A percentile compares a stretch with the other conserved stretches of the same genome.
Evolutionary conservation across 2,797 vertebrate species (phyloP).

Genomic region (Scomberomorus guttatus): DNA sequence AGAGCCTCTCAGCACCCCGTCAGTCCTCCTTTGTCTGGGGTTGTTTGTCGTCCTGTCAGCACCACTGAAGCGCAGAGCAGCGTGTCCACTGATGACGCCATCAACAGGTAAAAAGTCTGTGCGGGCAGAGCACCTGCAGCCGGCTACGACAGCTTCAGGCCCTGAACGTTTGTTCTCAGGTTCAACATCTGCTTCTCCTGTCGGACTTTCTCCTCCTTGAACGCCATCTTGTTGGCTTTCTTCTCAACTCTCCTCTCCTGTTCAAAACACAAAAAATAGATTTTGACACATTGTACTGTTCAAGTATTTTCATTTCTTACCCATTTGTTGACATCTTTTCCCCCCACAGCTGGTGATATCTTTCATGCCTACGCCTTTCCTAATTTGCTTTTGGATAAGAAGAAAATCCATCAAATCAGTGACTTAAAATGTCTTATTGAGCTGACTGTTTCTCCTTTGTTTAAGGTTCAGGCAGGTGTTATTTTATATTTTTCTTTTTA

Average conservation of each 20-base stretch:
- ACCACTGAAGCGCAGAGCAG: not conserved
- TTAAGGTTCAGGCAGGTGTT: too few relatives aligned
- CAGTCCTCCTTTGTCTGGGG: not conserved
- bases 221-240: constrained; percentile 93
- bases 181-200: constrained; percentile 94
- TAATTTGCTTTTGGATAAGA: not conserved
- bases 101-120: constrained; percentile 7
- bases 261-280: not conserved
- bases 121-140: rapidly evolving
- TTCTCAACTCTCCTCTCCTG: constrained; percentile 95
- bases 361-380: not conserved
- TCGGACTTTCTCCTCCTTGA: constrained; percentile 92
- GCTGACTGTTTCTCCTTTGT: too few relatives aligned
- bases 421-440: too few relatives aligned
- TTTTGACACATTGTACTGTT: not conserved
- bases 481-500: too few relatives aligned
- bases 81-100: not conserved
- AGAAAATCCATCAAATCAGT: constrained; percentile 4
- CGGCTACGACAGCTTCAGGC: constrained; percentile 89
- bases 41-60: not conserved
- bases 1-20: not conserved
- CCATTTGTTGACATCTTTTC: too few relatives aligned
- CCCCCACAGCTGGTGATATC: rapidly evolving
- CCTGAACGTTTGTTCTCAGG: constrained; percentile 90
- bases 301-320: not conserved